Percentiles rank a stretch among this genome's conserved stretches.
These are phyloP conservation scores for Zeuzera pyrina DNA, from an alignment of 2,888 invertebrate genomes.

Conservation along the genomic window DNA sequence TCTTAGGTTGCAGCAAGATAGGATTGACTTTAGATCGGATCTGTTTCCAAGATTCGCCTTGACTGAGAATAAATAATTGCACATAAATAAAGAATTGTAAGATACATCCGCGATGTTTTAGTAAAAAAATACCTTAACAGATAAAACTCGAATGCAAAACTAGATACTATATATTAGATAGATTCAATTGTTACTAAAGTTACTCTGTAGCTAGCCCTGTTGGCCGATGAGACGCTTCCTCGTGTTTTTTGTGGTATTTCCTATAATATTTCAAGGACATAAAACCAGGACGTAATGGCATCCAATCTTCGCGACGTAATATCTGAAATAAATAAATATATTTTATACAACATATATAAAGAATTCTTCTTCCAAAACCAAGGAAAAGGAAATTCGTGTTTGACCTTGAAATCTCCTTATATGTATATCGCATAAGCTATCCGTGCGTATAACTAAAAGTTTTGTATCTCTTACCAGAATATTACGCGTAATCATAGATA, in stretches of 20 bases:
- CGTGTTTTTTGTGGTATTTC: background rate
- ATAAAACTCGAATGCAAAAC: no score
- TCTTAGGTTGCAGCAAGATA: constrained; percentile 78
- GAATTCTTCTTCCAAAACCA: no score
- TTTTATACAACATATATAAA: background rate
- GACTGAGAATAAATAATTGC: constrained; percentile 47
- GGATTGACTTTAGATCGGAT: constrained; percentile 79
- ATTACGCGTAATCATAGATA: no score
- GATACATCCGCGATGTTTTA: background rate
- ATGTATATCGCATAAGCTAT: no score
- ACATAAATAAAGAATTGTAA: background rate
- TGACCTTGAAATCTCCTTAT: no score
- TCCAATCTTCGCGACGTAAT: constrained; percentile 1
- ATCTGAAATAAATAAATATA: no score
- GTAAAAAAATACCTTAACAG: background rate
- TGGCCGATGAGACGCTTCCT: background rate
- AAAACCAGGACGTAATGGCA: background rate
- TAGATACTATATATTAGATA: background rate
- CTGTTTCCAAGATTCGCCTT: constrained; percentile 80
- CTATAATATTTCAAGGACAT: constrained; percentile 1
- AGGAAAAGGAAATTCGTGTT: no score
- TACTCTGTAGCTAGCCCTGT: constrained; percentile 1
- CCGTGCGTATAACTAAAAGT: no score
- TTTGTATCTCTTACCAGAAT: no score
- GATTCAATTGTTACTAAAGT: no score